Evolutionary conservation across 2,113 vertebrate species (phyloP), one percentile per base, ranked within the genome.

Genomic region (Apaloderma vittatum): DNA sequence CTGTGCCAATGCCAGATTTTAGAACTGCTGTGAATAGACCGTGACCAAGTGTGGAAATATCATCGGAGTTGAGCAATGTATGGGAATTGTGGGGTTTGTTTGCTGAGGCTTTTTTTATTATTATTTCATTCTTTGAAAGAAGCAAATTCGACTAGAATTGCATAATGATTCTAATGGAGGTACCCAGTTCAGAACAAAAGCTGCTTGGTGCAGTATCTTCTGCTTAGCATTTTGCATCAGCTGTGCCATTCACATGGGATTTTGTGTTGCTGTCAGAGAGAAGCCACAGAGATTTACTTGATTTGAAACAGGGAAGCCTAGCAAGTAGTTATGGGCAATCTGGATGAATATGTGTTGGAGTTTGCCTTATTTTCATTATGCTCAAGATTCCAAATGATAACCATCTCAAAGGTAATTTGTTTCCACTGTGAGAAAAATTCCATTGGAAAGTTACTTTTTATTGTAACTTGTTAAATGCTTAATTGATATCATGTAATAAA

Each of bases 271-370:
- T 95, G 61, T 97, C 91, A 91, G 82, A 95, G 83, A 94, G 90
- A 81, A 96, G 66, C 61, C 8, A 17, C 70, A 85, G 72, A 93
- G 75, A 94, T 93, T 92, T 89, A 80, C 81, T 96, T 97, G 92
- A 96, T 98, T 97, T 92, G 96, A 97, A 98, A 92, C 93, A 97
- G 93, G 88, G 84, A 91, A 93, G 93, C 74, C 79, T 96, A 72
- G 86, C 83, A 93, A 88, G 86, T 83, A 32, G 6, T 66, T 86
- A 67, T 77, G 66, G 79, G 71, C 58, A 86, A 77, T 95, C 85
- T 89, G 86, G 72, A 95, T 71, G 91, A 95, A 91, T 85, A 80
- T 23, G 57, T 87, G 66, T 92, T 97, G 89, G 83, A 40, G 8
- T 93, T 96, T 85, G 43, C 48, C 90, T 97, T 93, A 85, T 95